These are phyloP conservation scores for Euwallacea similis DNA, from an alignment of 1,140 invertebrate species.

Conservation along the genomic window DNA sequence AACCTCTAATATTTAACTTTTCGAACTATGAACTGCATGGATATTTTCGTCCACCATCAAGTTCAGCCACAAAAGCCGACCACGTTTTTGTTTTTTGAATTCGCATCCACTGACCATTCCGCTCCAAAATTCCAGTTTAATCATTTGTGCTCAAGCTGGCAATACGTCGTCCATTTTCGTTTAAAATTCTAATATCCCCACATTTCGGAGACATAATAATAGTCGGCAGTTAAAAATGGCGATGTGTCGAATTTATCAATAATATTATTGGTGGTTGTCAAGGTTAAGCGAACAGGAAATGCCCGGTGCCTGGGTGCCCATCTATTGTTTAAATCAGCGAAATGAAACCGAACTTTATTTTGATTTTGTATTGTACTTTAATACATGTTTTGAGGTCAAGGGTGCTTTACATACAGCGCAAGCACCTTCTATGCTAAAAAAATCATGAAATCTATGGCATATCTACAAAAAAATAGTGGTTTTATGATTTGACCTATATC, in stretches of 20 bases:
- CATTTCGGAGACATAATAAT: conserved; percentile 30
- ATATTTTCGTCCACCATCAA: too few species aligned
- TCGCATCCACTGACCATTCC: not conserved
- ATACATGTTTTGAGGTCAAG: conserved; percentile 8
- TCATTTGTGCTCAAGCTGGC: conserved; percentile 4
- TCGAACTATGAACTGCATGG: too few species aligned
- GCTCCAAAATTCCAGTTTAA: conserved; percentile 24
- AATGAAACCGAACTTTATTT: conserved; percentile 18
- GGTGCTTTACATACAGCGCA: too few species aligned
- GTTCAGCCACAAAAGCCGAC: not conserved
- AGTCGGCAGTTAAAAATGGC: conserved; percentile 28
- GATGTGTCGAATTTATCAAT: conserved; percentile 35
- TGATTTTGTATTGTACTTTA: conserved; percentile 11
- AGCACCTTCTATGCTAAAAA: too few species aligned
- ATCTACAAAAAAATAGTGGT: not conserved
- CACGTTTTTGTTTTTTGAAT: not conserved
- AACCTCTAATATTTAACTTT: too few species aligned
- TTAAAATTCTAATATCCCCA: conserved; percentile 24
- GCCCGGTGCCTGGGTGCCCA: conserved; percentile 17
- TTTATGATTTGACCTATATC: not conserved
- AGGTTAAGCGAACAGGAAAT: conserved; percentile 32
- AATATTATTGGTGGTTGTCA: conserved; percentile 35
- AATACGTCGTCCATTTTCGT: conserved; percentile 6
- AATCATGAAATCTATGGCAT: too few species aligned
- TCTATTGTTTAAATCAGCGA: conserved; percentile 36